Evolutionary conservation across 2,113 vertebrate genomes (phyloP), one percentile per base, ranked within the genome.

Genomic region (Python bivittatus): DNA sequence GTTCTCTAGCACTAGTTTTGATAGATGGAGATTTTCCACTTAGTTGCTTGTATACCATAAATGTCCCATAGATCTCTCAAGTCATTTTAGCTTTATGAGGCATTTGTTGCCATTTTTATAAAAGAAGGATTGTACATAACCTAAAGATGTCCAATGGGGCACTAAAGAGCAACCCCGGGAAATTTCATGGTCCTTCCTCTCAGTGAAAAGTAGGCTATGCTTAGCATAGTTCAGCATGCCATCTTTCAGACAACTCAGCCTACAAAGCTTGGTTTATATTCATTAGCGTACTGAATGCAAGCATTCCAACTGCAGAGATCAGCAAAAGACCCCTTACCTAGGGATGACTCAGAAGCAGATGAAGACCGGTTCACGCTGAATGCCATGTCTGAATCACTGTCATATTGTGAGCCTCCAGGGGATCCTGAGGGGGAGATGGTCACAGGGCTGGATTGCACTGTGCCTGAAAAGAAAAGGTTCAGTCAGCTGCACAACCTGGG

Each of bases 321-420:
- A 42, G 12, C 29, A 27, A 61, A 88, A 7, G 11, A 27, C 25
- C 93, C 27, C 98, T 97, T 97, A 99, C 99, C 99, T n/a, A 99
- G 98, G 0, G 99, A 99, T 3, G 99, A 99, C 96, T 99, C 99
- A 0, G 99, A 99, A 29, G 99, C 98, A 1, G 99, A 99, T 0
- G 99, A 99, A 0, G 99, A 99, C 95, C 99, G 98, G 97, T 99
- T 99, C 96, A 99, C 98, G 0, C 98, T 99, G 97, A 99, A 99
- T 92, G 98, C 98, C 98, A 99, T 97, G 93, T 99, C 99, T 4
- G 99, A 99, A 97, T 99, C 99, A 0, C 99, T 99, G 97, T 99
- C 99, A 0, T 99, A 99, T 95, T 98, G 98, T 7, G 98, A 98
- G 95, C 98, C 99, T 1, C 98, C 98, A 20, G 99, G 99, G 42